These are phyloP conservation scores for Octomys mimax DNA, from an alignment of 2,797 vertebrate species.

Conservation along the genomic window DNA sequence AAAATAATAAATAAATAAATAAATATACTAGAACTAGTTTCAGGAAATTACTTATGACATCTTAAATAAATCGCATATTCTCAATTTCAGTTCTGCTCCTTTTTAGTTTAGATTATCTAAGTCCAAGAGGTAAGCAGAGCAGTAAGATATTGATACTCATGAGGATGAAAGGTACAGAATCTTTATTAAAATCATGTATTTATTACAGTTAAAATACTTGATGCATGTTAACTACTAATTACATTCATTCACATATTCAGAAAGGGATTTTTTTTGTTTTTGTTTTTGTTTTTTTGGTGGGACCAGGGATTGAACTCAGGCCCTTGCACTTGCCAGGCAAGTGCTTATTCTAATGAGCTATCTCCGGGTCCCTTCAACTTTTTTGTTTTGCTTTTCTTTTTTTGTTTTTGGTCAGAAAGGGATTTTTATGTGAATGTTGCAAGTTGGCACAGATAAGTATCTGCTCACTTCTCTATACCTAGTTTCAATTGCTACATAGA, in stretches of 20 bases:
- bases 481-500: conserved; percentile 56
- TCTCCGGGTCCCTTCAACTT: no score
- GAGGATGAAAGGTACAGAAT: conserved; percentile 35
- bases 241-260: conserved; percentile 51
- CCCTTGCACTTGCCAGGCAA: no score
- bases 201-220: conserved; percentile 39
- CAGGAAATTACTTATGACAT: not conserved
- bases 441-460: conserved; percentile 29
- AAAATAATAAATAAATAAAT: not conserved
- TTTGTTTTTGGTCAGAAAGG: not conserved
- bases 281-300: no score
- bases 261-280: conserved; percentile 44
- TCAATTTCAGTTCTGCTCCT: conserved; percentile 41
- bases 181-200: conserved; percentile 64
- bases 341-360: no score
- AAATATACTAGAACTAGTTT: not conserved
- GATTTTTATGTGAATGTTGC: conserved; percentile 41
- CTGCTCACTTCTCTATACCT: conserved; percentile 17
- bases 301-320: no score
- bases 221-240: conserved; percentile 57
- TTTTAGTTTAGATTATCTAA: conserved; percentile 16
- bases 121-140: conserved; percentile 44
- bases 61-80: conserved; percentile 20
- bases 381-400: no score
- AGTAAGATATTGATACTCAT: not conserved